Evolutionary conservation across 2,113 vertebrate species (phyloP).

Genomic region (Tinamus guttatus): DNA sequence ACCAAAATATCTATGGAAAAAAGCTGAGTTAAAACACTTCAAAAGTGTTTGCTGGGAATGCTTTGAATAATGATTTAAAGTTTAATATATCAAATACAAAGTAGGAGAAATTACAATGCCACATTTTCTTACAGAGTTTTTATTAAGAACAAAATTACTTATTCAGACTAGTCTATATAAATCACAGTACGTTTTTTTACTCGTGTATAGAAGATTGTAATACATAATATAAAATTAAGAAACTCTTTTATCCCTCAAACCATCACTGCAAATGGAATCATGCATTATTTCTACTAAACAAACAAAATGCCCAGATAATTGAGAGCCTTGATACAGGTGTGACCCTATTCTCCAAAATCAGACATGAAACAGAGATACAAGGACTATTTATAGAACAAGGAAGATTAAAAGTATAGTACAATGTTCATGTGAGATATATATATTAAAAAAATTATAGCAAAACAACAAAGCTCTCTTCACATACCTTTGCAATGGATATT

Average conservation of each 20-base stretch:
- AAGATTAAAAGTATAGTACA: conserved; percentile 71
- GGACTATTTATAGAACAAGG: conserved; percentile 69
- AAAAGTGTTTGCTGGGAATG: neutral
- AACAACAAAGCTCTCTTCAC: conserved; percentile 66
- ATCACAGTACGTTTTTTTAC: conserved; percentile 81
- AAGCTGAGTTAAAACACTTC: neutral
- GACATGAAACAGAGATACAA: conserved; percentile 73
- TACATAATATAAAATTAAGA: conserved; percentile 80
- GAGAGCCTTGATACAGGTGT: conserved; percentile 67
- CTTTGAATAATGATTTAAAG: conserved; percentile 27
- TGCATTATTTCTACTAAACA: conserved; percentile 82
- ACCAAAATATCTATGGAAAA: neutral
- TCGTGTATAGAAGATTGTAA: conserved; percentile 81
- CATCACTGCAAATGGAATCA: conserved; percentile 80
- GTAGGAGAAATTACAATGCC: conserved; percentile 66
- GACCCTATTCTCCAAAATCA: conserved; percentile 63
- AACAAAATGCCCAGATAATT: conserved; percentile 62
- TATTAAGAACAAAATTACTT: conserved; percentile 77
- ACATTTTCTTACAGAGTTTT: conserved; percentile 71
- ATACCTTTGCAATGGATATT: conserved; percentile 52
- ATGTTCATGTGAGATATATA: conserved; percentile 33
- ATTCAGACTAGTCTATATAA: conserved; percentile 85
- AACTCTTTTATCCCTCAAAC: conserved; percentile 69
- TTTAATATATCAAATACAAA: conserved; percentile 68
- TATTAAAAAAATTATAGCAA: conserved; percentile 46